phyloP scores from a whole-genome alignment of 2,888 invertebrate genomes.

The Nematopogon swammerdamellus region DNA sequence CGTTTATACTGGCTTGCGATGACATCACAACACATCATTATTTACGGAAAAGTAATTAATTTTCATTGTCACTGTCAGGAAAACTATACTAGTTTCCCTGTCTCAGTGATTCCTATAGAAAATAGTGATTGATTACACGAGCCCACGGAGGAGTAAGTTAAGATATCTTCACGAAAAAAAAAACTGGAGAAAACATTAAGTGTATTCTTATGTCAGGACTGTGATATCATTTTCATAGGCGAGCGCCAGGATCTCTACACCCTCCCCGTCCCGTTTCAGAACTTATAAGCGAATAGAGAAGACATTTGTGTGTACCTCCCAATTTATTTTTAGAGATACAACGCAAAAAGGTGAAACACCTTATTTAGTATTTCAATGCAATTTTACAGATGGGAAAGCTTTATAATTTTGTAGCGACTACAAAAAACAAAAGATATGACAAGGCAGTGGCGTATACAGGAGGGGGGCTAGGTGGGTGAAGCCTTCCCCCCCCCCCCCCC shows the following conservation, averaged over 20 bases:
- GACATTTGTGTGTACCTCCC: too few relatives aligned
- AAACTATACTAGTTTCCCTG: not conserved
- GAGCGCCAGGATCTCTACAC: slow-evolving; percentile 30
- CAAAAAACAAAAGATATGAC: too few relatives aligned
- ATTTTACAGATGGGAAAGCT: too few relatives aligned
- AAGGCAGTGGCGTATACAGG: too few relatives aligned
- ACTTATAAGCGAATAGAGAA: slow-evolving; percentile 23
- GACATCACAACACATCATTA: not conserved
- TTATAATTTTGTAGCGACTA: too few relatives aligned
- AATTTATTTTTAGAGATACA: too few relatives aligned
- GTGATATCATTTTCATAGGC: slow-evolving; percentile 51
- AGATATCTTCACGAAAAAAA: slow-evolving; percentile 29
- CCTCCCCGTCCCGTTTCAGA: slow-evolving; percentile 29
- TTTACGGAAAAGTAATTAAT: not conserved
- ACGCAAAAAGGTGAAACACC: too few relatives aligned
- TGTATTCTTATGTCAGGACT: slow-evolving; percentile 42
- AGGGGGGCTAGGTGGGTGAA: too few relatives aligned
- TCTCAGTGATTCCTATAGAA: not conserved
- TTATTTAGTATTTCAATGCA: too few relatives aligned
- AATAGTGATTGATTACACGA: slow-evolving; percentile 33
- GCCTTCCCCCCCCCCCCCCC: too few relatives aligned
- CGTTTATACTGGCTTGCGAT: too few relatives aligned
- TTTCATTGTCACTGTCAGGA: not conserved
- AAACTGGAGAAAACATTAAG: slow-evolving; percentile 41
- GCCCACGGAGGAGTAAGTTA: slow-evolving; percentile 25